Base-by-base conservation (phyloP, 1,140 invertebrate genomes). In the Hestina assimilis region DNA sequence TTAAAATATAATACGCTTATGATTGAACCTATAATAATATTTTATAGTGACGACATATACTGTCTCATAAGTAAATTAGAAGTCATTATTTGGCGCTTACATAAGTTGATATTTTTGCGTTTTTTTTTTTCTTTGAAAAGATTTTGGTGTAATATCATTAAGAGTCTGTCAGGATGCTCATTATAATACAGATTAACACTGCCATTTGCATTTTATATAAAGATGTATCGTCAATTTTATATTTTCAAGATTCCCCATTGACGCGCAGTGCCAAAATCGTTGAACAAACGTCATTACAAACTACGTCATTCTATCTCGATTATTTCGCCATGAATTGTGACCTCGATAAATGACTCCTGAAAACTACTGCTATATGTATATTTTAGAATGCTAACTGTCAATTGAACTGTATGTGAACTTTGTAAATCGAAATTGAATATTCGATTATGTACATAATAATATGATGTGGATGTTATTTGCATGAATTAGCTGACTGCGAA, bases 151-250 rank as follows among this genome's bases (percentile, higher is more conserved):
- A 35, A 59, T 47, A 3, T 60, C 24, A 31, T 60, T 52, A 54
- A 51, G 52, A 51, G 53, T 62, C 58, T 58, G 76, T 81, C 82
- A 83, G 80, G 79, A 83, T 85, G 79, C 83, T 87, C 83, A 85
- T 87, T 87, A 83, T 87, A 79, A 79, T 70, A 58, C 29, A 60
- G 66, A 62, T 66, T 55, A 61, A 55, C 69, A 81, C 74, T 87
- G 77, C 75, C 72, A 63, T 61, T 43, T 72, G 71, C 79, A 79
- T 74, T 83, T 77, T 42, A 35, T 58, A 60, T 24, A 19, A 43
- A 47, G 5, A 15, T 43, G 8, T 41, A 40, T 38, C 4, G 17
- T 53, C 21, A 21, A 31, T 43, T 46, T 47, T 8, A 17, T 38
- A 23, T 28, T 47, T 26, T 26, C 9, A 26, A 26, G 24, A 26